Evolutionary conservation across 2,113 vertebrate genomes (phyloP).

Genomic region (Leucopsar rothschildi): DNA sequence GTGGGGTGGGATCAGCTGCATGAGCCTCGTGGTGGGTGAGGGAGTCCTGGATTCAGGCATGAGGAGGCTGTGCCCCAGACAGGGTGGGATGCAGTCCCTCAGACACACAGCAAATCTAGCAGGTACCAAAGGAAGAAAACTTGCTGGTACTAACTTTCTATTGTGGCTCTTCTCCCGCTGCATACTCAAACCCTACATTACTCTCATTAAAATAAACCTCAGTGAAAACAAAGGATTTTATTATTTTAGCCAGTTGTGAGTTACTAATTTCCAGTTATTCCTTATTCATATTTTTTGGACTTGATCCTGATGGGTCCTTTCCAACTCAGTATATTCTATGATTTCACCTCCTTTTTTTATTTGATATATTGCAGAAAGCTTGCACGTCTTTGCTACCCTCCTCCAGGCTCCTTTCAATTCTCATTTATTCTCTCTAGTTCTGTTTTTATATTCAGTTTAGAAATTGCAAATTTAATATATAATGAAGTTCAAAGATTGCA

Average conservation of each 20-base stretch:
- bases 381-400: background rate
- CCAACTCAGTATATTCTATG: background rate
- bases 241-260: background rate
- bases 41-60: background rate
- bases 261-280: background rate
- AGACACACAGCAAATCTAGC: background rate
- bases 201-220: background rate
- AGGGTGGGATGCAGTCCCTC: background rate
- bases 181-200: background rate
- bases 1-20: background rate
- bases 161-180: background rate
- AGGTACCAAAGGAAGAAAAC: background rate
- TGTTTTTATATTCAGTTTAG: background rate
- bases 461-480: background rate
- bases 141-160: background rate
- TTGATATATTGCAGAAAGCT: background rate
- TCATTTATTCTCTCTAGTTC: background rate
- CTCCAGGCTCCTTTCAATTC: background rate
- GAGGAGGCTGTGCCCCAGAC: rapidly evolving
- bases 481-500: background rate
- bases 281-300: background rate
- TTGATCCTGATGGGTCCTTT: background rate
- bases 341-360: background rate
- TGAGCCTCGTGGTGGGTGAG: background rate
- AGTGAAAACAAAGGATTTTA: background rate